phyloP scores from a whole-genome alignment of 2,888 invertebrate genomes.

The Oxytorus armatus region DNA sequence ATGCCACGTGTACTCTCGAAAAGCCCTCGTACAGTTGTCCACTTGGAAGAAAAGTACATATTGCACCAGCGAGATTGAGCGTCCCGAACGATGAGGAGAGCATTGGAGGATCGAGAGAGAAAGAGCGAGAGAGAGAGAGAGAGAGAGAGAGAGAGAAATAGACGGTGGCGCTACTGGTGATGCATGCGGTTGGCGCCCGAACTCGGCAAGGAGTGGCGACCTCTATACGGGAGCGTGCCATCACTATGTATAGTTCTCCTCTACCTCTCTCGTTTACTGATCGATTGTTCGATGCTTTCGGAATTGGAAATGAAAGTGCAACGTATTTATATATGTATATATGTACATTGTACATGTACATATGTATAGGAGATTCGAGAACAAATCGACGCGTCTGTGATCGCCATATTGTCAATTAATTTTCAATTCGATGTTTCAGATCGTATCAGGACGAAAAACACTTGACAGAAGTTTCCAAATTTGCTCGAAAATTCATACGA shows the following conservation, averaged over 20 bases:
- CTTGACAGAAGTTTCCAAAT: no score
- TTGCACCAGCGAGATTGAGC: slow-evolving; percentile 64
- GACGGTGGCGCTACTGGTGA: slow-evolving; percentile 24
- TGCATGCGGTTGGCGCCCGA: slow-evolving; percentile 46
- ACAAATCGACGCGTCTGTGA: slow-evolving; percentile 3
- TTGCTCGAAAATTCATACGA: no score
- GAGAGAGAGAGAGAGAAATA: slow-evolving; percentile 14
- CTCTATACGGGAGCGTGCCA: slow-evolving; percentile 39
- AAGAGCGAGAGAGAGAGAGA: slow-evolving; percentile 11
- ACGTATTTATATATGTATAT: slow-evolving; percentile 14
- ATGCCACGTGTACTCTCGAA: slow-evolving; percentile 30
- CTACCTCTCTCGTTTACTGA: slow-evolving; percentile 25
- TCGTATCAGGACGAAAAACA: no score
- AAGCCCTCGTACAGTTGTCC: slow-evolving; percentile 54
- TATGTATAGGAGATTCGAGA: neutral
- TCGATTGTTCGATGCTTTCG: slow-evolving; percentile 63
- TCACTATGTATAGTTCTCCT: slow-evolving; percentile 8
- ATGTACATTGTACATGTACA: no score
- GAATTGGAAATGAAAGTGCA: slow-evolving; percentile 67
- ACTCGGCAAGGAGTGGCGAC: slow-evolving; percentile 39
- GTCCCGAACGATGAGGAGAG: slow-evolving; percentile 53
- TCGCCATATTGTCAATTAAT: no score
- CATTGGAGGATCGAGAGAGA: slow-evolving; percentile 1
- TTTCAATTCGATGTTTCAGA: no score
- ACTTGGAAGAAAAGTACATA: slow-evolving; percentile 66